A percentile compares a stretch with the other conserved stretches of the same genome.
These are phyloP conservation scores for Acanthochromis polyacanthus DNA, from an alignment of 2,113 vertebrate genomes.

Conservation along the genomic window DNA sequence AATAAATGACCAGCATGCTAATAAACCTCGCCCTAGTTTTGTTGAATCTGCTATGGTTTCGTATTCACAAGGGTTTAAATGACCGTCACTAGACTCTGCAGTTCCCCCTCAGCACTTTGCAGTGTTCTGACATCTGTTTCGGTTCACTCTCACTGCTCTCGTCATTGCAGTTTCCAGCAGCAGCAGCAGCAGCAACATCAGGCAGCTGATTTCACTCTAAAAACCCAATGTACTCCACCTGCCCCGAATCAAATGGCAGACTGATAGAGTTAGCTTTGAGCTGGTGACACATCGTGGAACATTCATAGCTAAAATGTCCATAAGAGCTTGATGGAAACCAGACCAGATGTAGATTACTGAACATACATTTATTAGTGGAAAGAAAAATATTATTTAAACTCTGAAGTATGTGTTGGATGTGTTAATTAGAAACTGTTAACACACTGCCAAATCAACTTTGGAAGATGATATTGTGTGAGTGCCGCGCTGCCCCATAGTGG, in stretches of 20 bases:
- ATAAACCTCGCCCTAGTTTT: neutral
- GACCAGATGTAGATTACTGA: neutral
- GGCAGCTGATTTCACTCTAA: slow-evolving; percentile 26
- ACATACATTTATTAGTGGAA: neutral
- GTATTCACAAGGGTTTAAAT: neutral
- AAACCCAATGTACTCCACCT: slow-evolving; percentile 4
- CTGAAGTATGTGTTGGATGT: neutral
- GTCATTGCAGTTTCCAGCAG: slow-evolving; percentile 17
- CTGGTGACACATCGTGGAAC: slow-evolving; percentile 2
- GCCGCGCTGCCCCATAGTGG: too few relatives aligned
- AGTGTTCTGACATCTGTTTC: slow-evolving; percentile 13
- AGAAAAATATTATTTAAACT: neutral
- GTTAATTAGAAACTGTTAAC: neutral
- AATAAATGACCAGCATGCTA: slow-evolving; percentile 8
- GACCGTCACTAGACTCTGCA: neutral
- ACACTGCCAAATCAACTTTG: neutral
- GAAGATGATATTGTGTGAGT: too few relatives aligned
- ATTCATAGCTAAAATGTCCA: slow-evolving; percentile 16
- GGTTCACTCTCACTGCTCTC: slow-evolving; percentile 2
- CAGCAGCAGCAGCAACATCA: slow-evolving; percentile 1
- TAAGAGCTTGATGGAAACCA: slow-evolving; percentile 3
- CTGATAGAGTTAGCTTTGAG: slow-evolving; percentile 12
- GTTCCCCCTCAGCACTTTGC: neutral
- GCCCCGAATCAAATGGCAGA: slow-evolving; percentile 23
- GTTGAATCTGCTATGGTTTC: neutral